Conservation (phyloP, 23 tunicate species). For the Halocynthia aurantium region DNA sequence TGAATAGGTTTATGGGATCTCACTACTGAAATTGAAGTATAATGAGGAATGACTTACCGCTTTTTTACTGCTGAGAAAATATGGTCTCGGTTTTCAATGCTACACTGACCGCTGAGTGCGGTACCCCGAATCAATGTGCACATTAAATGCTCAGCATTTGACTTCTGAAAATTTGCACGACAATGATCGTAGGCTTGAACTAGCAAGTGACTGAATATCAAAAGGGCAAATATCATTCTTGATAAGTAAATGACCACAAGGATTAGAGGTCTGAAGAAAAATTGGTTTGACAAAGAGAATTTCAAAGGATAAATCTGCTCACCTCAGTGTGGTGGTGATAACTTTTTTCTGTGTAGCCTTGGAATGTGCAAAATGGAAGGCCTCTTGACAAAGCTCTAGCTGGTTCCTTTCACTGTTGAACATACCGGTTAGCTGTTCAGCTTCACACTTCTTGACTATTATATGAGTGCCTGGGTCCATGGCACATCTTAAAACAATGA, state of each 20-base stretch:
- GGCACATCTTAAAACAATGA: constrained; percentile 7
- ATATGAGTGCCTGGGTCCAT: constrained; percentile 7
- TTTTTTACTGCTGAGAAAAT: no score
- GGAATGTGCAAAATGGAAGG: not conserved
- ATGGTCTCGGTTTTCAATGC: not conserved
- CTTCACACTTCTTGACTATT: constrained; percentile 8
- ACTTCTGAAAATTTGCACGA: constrained; percentile 55
- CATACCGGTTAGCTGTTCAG: not conserved
- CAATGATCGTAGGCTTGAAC: constrained; percentile 85
- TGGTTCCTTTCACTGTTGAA: constrained; percentile 24
- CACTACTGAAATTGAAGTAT: not conserved
- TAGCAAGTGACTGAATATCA: constrained; percentile 49
- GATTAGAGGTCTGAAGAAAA: not conserved
- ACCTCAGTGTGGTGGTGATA: constrained; percentile 22
- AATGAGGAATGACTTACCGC: not conserved
- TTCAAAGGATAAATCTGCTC: not conserved
- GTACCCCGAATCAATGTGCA: constrained; percentile 81
- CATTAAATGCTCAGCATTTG: constrained; percentile 59
- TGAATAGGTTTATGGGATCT: not conserved
- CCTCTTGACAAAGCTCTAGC: constrained; percentile 21
- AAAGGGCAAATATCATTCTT: no score
- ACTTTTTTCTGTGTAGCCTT: constrained; percentile 10
- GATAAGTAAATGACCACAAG: not conserved
- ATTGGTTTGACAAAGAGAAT: not conserved
- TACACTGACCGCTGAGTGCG: constrained; percentile 84